Percentiles rank a stretch among this genome's conserved stretches.
Evolutionary conservation across 2,113 vertebrate species (phyloP).

Genomic region (Noturus placidus): DNA sequence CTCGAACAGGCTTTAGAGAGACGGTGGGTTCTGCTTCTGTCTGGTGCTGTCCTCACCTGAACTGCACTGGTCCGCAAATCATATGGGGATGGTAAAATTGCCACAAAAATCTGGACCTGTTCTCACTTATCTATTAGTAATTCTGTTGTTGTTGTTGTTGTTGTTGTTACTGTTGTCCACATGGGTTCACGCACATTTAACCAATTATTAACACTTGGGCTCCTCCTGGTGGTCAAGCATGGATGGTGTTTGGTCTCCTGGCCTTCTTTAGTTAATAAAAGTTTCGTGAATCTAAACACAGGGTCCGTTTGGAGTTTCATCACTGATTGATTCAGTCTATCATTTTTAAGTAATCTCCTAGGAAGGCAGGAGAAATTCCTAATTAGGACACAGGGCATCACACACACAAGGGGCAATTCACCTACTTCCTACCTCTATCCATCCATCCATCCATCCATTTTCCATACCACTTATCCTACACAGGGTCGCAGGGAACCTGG

Average conservation of each 20-base stretch:
- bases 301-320: background rate
- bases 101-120: background rate
- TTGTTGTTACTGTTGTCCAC: no score
- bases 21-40: background rate
- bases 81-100: no score
- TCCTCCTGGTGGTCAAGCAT: slow-evolving; percentile 61
- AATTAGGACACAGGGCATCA: background rate
- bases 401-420: background rate
- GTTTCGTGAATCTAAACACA: background rate
- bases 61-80: background rate
- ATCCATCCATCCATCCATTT: no score
- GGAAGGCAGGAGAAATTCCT: background rate
- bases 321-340: background rate
- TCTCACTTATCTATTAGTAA: background rate
- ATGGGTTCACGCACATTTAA: slow-evolving; percentile 2
- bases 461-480: no score
- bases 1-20: slow-evolving; percentile 9
- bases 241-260: slow-evolving; percentile 3
- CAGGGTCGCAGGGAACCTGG: no score
- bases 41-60: background rate
- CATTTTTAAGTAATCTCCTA: background rate
- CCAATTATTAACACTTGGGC: slow-evolving; percentile 51
- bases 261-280: background rate
- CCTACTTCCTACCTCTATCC: no score
- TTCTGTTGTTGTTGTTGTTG: background rate